Percentiles rank a stretch among this genome's conserved stretches.
These are phyloP conservation scores for Magallana gigas DNA, from an alignment of 1,140 invertebrate species.

Conservation along the genomic window DNA sequence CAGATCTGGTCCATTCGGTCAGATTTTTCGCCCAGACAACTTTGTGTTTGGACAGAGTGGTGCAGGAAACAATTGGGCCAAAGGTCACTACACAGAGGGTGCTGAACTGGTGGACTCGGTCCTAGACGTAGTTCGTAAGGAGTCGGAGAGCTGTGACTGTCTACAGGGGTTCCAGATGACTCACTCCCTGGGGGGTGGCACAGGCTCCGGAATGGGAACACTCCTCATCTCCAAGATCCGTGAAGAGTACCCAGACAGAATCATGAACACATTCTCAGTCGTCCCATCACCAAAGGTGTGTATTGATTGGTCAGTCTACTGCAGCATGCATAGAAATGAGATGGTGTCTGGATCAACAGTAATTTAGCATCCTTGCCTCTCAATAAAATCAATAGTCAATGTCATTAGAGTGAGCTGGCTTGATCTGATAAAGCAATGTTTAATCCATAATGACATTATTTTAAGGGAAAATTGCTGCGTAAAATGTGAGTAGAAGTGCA, in stretches of 20 bases:
- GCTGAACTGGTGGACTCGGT: slow-evolving; percentile 87
- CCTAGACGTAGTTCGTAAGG: slow-evolving; percentile 87
- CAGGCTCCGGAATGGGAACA: slow-evolving; percentile 81
- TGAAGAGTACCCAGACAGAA: slow-evolving; percentile 88
- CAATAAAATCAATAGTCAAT: no score
- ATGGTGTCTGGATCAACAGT: no score
- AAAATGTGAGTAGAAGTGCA: no score
- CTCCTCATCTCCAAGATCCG: slow-evolving; percentile 82
- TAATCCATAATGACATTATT: no score
- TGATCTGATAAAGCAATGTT: no score
- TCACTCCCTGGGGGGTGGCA: slow-evolving; percentile 85
- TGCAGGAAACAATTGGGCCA: slow-evolving; percentile 93
- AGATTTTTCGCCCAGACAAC: slow-evolving; percentile 76
- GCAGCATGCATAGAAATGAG: no score
- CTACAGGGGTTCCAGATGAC: slow-evolving; percentile 83
- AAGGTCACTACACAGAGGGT: slow-evolving; percentile 93
- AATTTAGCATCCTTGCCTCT: no score
- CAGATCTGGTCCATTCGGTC: slow-evolving; percentile 74
- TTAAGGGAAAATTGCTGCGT: no score
- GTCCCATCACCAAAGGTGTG: slow-evolving; percentile 92
- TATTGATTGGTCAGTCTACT: slow-evolving; percentile 67
- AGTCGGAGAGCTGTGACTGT: slow-evolving; percentile 88
- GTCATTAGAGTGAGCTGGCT: no score
- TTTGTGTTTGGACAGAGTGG: slow-evolving; percentile 81
- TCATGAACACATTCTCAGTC: slow-evolving; percentile 94